Base-by-base conservation (phyloP, 30 jellyfish, hydroid and myxozoan species). In the Hydractinia echinata region DNA sequence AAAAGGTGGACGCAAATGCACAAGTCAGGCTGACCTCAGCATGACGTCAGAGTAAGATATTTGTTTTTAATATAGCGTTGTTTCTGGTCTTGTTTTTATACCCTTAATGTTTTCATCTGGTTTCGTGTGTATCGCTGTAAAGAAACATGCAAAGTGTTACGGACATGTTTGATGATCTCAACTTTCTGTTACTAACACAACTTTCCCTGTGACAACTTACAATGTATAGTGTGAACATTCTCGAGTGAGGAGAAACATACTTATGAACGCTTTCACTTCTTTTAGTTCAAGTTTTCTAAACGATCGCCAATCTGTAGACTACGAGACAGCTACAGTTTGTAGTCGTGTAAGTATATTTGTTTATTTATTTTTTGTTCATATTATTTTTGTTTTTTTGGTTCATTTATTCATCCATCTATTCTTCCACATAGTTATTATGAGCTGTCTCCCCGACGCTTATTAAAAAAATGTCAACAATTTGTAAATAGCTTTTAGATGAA, bases 251-350 rank as follows among this genome's bases (percentile, higher is more conserved):
- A 30, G 44, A 30, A 30, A 30, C 44, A 30, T 30, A 30, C 44
- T 30, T 30, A 30, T 30, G 44, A 30, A 30, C 44, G 44, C 44
- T 19, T 60, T 62, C 44, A 11, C 67, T 8, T 53, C 44, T 86
- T 53, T 16, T 72, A 83, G 90, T 60, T 51, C 66, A 53, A 54
- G 84, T 70, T 53, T 79, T 53, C 77, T 58, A 73, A 83, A 76
- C 16, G 90, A 80, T 54, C 79, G 95, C n/a, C 72, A 61, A n/a
- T 86, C 95, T 2, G 66, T 83, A 10, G 97, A 90, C 61, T 69
- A 77, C 71, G 97, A 90, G 61, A 66, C 91, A 15, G 82, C 95
- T 10, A 73, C 97, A 19, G 67, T 90, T 73, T 85, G 95, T 71
- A 82, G 91, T 76, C 83, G 88, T 77, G 97, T 90, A 58, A 81